Base-by-base conservation (phyloP, 1,140 invertebrate species). In the Hypsibius dujardini region DNA sequence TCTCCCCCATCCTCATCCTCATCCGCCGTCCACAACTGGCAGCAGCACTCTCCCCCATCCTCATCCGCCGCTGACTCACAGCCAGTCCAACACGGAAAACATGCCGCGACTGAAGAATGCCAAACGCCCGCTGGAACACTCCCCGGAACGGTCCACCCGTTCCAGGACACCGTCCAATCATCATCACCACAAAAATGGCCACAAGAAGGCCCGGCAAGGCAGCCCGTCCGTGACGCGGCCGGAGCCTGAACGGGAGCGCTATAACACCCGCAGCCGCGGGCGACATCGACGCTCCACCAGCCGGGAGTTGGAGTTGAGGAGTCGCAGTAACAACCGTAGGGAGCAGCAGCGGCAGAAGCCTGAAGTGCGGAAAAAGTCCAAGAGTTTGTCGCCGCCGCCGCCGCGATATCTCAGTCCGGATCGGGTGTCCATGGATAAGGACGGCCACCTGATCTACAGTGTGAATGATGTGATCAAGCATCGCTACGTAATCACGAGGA, bases 401-500 rank as follows among this genome's bases (percentile, higher is more conserved):
- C n/a, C n/a, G n/a, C 50, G 50, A 7, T 56, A 7, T n/a, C 50
- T 56, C 7, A 56, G 50, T n/a, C 50, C 50, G 50, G 50, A 56
- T 56, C 50, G 50, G 50, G 50, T 56, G 50, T 7, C n/a, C 50
- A 56, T 7, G 7, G 83, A 84, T 74, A 77, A 77, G 70, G 83
- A 84, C 70, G 83, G 83, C 42, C 83, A 84, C 76, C 78, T 84
- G 73, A 79, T 84, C 70, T 84, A 84, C 77, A 74, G 76, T 50
- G 74, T 73, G 42, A 83, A 82, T 59, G 83, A 84, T 76, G 71
- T 81, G 47, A 78, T 83, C 59, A 77, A 78, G 75, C 77, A 78
- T 75, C 74, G 80, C 80, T 82, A 82, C 79, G 78, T 81, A 76
- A 79, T 83, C 72, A 73, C 80, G 42, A 75, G 76, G 46, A 82